Evolutionary conservation across 2,888 invertebrate genomes (phyloP), one percentile per base, ranked within the genome.

Genomic region (Polylopha cassiicola): DNA sequence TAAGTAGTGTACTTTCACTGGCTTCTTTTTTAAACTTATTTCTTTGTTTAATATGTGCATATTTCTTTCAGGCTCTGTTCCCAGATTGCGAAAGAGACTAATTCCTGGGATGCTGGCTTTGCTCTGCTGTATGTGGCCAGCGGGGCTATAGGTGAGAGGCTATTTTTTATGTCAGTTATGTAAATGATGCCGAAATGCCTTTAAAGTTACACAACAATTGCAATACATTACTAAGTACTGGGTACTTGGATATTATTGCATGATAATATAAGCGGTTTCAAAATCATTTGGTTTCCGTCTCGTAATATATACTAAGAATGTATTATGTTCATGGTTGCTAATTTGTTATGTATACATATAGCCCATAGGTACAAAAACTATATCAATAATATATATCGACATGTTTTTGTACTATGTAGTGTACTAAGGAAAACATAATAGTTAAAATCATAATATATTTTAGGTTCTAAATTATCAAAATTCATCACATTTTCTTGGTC

Each of bases 71-170:
- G 84, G 43, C 58, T 80, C 56, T 79, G 78, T 63, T 74, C 73
- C 51, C 77, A 79, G 70, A 65, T 80, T 59, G 66, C 59, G 54
- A 73, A 75, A 73, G 72, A 76, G 54, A 71, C 72, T 46, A 72
- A 69, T 59, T 73, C 72, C 50, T 69, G 82, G 55, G 75, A 75
- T 47, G 72, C 66, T 65, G 75, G 81, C 68, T 77, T 85, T 73
- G 76, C 75, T 55, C 71, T 82, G 64, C 69, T 84, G 63, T 79
- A 78, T 51, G 53, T 77, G 58, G 73, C 70, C 60, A 82, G 85
- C 61, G 81, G 73, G 62, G 72, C 67, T 63, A 67, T 82, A 62
- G 82, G 85, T 85, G 62, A 81, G 81, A 64, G 66, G 64, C 55
- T 64, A 53, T 61, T 58, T 46, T 65, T 46, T 55, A 38, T 39